Conservation (phyloP, 2,797 vertebrate species). For the Sarcoramphus papa region DNA sequence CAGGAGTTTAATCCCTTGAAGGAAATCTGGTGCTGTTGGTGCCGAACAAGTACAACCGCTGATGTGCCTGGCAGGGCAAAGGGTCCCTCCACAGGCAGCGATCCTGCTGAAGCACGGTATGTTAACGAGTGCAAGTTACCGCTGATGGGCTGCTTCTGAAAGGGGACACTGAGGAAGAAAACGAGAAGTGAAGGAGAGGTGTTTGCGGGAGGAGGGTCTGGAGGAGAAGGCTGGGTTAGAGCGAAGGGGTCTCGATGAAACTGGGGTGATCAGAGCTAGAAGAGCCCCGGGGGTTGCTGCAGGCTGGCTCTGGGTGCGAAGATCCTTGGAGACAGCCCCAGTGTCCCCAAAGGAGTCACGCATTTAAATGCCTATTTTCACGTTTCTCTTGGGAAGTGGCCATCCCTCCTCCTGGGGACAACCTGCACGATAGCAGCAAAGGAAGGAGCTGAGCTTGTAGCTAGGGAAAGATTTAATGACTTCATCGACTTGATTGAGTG, state of each 20-base stretch:
- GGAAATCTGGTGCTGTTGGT: not conserved
- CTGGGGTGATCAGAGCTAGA: not conserved
- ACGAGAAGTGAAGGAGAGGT: not conserved
- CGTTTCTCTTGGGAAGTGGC: not conserved
- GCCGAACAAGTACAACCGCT: not conserved
- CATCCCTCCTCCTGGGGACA: not conserved
- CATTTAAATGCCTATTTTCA: not conserved
- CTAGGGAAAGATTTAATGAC: not conserved
- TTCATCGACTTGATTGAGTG: not conserved
- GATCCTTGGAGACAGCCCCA: not conserved
- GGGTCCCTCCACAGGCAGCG: not conserved
- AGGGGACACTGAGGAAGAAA: not conserved
- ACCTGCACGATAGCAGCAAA: not conserved
- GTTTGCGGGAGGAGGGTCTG: not conserved
- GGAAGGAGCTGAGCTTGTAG: not conserved
- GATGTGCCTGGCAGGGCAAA: not conserved
- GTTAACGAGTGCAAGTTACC: not conserved
- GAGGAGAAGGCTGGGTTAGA: not conserved
- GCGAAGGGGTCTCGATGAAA: rapidly evolving
- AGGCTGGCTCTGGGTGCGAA: not conserved
- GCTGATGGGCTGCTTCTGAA: not conserved
- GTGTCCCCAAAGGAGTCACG: not conserved
- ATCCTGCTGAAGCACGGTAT: not conserved
- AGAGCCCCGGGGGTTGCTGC: not conserved
- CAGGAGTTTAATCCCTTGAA: not conserved